Base-by-base conservation (phyloP, 2,888 invertebrate genomes). In the Gonocerus acuteangulatus region DNA sequence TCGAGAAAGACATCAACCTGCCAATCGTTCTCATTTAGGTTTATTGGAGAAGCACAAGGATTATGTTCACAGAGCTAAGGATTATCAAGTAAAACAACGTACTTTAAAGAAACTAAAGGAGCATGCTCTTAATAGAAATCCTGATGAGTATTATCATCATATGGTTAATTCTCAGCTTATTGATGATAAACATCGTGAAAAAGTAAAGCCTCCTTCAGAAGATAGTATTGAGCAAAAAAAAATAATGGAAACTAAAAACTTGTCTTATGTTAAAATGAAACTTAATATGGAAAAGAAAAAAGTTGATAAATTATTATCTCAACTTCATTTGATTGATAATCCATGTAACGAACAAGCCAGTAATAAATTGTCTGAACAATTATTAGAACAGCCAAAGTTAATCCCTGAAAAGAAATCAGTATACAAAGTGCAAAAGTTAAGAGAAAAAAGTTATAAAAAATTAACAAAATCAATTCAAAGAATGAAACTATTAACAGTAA, bases 71-170 rank as follows among this genome's bases (percentile, higher is more conserved):
- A 80, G 94, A 48, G 88, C 92, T 0, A 79, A 80, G 61, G 87
- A 93, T 74, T 86, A 82, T 67, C 86, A 92, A 72, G 81, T 84
- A 62, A 95, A 95, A 72, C 84, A 90, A 60, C 82, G 83, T 61
- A 87, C 89, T 0, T 73, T 99, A 1, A 90, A 89, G 72, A 73
- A 87, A 23, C 75, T 99, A 58, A 83, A 86, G 61, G 87, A 87
- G 73, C 82, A 89, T 62, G 95, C 94, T 0, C 76, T 92, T 19
- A 88, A 95, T 72, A 90, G 86, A 73, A 99, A 99, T 78, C 95
- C 95, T 1, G 96, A 99, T 84, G 99, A 99, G 74, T 99, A 96
- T 76, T 91, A 96, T 74, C 93, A 91, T 77, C 95, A 95, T 72
- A 97, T 97, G 96, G 83, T 94, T 61, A 93, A 91, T 73, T 89